A percentile compares a stretch with the other conserved stretches of the same genome.
These are phyloP conservation scores for Xylocopa sonorina DNA, from an alignment of 1,140 invertebrate species.

Conservation along the genomic window DNA sequence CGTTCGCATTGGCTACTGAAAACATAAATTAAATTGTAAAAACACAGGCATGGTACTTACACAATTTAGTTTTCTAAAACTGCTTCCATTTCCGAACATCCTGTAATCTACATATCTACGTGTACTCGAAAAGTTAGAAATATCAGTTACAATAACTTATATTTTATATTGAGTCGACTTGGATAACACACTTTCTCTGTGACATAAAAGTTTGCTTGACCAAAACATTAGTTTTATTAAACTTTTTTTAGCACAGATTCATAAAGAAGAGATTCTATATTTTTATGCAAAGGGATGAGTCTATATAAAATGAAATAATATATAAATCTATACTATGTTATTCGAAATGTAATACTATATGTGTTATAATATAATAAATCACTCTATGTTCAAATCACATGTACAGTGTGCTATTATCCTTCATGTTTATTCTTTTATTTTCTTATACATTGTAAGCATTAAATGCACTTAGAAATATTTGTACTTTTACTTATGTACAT, in stretches of 20 bases:
- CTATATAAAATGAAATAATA: constrained; percentile 70
- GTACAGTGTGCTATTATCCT: not conserved
- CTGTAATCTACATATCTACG: not conserved
- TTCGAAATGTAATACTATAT: constrained; percentile 78
- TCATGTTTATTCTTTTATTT: constrained; percentile 16
- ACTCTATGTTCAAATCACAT: constrained; percentile 77
- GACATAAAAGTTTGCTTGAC: constrained; percentile 54
- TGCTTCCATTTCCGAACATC: constrained; percentile 1
- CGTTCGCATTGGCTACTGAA: not conserved
- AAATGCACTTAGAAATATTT: not conserved
- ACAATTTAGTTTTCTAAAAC: not conserved
- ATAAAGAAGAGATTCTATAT: constrained; percentile 80
- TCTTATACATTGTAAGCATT: not conserved
- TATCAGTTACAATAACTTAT: constrained; percentile 11
- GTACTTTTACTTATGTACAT: not conserved
- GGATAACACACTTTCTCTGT: constrained; percentile 46
- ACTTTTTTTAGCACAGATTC: constrained; percentile 73
- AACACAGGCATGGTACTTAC: not conserved
- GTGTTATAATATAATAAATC: constrained; percentile 81
- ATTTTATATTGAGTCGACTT: constrained; percentile 6
- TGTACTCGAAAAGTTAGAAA: not conserved
- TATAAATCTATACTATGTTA: constrained; percentile 78
- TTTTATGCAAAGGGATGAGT: constrained; percentile 78
- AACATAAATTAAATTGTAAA: not conserved
- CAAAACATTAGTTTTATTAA: constrained; percentile 70